A percentile compares a stretch with the other conserved stretches of the same genome.
phyloP scores from a whole-genome alignment of 2,888 invertebrate species.

The Alloscopus bannaensis region DNA sequence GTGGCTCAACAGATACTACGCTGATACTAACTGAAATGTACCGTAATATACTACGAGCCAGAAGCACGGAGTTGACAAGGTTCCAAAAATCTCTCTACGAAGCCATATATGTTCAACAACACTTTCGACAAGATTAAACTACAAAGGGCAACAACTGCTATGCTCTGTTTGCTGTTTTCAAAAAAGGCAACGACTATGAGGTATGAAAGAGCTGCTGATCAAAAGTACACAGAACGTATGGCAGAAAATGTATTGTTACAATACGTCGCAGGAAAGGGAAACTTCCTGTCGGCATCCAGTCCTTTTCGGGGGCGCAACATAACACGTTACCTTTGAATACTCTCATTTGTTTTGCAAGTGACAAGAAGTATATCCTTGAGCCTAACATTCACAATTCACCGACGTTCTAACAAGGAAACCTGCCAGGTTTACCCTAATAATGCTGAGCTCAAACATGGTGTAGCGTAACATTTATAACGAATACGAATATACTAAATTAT shows the following conservation, averaged over 20 bases:
- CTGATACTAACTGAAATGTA: background rate
- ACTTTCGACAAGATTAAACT: constrained; percentile 56
- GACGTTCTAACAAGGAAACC: constrained; percentile 27
- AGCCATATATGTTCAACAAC: constrained; percentile 64
- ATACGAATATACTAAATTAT: no score
- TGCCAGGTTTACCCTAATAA: no score
- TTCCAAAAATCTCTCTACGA: constrained; percentile 57
- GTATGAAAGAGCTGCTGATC: no score
- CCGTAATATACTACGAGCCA: constrained; percentile 18
- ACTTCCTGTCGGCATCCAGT: no score
- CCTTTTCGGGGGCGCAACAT: no score
- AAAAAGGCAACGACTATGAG: no score
- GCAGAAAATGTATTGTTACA: no score
- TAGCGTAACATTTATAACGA: no score
- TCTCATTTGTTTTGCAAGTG: no score
- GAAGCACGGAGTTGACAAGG: constrained; percentile 49
- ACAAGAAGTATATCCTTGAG: constrained; percentile 55
- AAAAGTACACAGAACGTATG: no score
- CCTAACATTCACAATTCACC: constrained; percentile 53
- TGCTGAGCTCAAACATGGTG: no score
- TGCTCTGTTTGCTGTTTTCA: constrained; percentile 42
- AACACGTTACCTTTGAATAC: constrained; percentile 39
- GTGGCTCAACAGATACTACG: background rate
- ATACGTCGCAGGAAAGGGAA: no score
- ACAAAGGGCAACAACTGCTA: constrained; percentile 63